Evolutionary conservation across 2,113 vertebrate species (phyloP), one percentile per base, ranked within the genome.

Genomic region (Zapornia atra): DNA sequence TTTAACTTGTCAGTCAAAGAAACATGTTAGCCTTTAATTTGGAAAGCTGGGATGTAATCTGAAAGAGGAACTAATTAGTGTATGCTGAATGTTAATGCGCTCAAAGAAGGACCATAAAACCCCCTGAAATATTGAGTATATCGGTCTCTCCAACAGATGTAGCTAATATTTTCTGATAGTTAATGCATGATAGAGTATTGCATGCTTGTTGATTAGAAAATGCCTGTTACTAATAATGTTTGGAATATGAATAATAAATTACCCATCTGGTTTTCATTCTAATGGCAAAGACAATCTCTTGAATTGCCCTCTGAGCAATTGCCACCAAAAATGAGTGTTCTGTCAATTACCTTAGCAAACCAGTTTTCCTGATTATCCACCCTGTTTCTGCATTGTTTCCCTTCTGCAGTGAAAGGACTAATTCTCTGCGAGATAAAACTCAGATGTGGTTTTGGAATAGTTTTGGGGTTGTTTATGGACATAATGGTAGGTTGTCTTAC

Each of bases 191-290:
- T 33, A 44, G 25, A 54, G 31, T 84, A 56, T 79, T 59, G 8
- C 38, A 31, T 60, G 20, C 65, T 71, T 46, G 26, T 78, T 89
- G 78, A 33, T 86, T 86, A 86, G 50, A 66, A 75, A 91, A 63
- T 44, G 6, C 10, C 4, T 84, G 46, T 63, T 89, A 56, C 20
- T 63, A 36, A 29, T 36, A 42, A 29, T 28, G 13, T 85, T 89
- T 93, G 57, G 38, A 85, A 28, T 88, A 86, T 70, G 60, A 91
- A 79, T 87, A 82, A 85, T 69, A n/a, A 84, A 70, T 89, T 50
- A 57, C 11, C 33, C 22, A 20, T 54, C 70, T 93, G 25, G 15
- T 76, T 87, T 91, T 63, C 44, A 21, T 89, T 95, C 53, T 82
- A 24, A 28, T 26, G 44, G 22, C 44, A 71, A 38, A 54, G 12